phyloP scores from a whole-genome alignment of 2,797 vertebrate species.

The Heliangelus exortis region DNA sequence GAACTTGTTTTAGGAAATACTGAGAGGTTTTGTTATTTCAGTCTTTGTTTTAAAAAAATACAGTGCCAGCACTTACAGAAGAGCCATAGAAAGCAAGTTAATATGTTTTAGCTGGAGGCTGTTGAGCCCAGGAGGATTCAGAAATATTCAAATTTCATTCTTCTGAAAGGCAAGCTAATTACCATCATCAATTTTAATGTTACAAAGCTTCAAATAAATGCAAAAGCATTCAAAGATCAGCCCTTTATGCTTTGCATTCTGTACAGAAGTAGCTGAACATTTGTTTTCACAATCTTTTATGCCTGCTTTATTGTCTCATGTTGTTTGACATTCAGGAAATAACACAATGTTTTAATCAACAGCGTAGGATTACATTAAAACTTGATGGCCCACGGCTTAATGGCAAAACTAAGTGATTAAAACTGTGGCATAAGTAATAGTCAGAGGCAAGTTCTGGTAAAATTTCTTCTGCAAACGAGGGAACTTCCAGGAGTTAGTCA shows the following conservation, averaged over 20 bases:
- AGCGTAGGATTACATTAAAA: constrained; percentile 66
- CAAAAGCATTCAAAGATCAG: constrained; percentile 56
- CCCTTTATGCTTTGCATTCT: constrained; percentile 8
- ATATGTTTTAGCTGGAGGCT: constrained; percentile 18
- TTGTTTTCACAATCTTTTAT: constrained; percentile 60
- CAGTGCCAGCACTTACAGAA: background rate
- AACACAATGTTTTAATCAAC: constrained; percentile 67
- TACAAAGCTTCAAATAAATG: constrained; percentile 25
- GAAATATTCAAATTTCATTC: constrained; percentile 54
- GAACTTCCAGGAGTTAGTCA: constrained; percentile 7
- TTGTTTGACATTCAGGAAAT: constrained; percentile 74
- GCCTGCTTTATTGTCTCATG: constrained; percentile 63
- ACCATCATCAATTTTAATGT: constrained; percentile 65
- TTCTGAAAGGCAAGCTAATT: constrained; percentile 71
- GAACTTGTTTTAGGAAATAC: background rate
- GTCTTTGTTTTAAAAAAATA: constrained; percentile 1
- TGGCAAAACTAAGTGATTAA: constrained; percentile 38
- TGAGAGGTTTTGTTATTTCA: background rate
- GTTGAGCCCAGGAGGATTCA: constrained; percentile 47
- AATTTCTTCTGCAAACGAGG: constrained; percentile 48
- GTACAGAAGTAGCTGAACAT: constrained; percentile 10
- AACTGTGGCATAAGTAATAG: background rate
- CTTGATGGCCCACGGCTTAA: constrained; percentile 66
- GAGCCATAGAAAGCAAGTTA: background rate
- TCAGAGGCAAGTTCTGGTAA: constrained; percentile 30